Evolutionary conservation across 2,888 invertebrate genomes (phyloP).

Genomic region (Poecilobothrus nobilitatus): DNA sequence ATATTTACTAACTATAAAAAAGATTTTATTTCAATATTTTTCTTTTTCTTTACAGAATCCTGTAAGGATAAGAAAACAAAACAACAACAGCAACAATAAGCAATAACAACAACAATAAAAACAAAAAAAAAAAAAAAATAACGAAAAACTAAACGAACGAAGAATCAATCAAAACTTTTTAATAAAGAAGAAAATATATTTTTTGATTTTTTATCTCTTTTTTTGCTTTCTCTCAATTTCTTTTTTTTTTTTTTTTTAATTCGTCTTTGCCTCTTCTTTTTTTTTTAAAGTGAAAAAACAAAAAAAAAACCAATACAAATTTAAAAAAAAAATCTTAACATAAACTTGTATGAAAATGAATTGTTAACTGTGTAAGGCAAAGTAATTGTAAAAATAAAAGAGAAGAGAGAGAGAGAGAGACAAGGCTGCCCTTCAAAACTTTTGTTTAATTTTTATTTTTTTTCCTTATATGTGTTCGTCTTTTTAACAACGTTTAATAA

Average conservation of each 20-base stretch:
- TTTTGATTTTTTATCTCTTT: not conserved
- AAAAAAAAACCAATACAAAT: not conserved
- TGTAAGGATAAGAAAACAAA: not conserved
- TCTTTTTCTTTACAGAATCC: not conserved
- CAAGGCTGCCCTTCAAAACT: not conserved
- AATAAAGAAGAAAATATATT: not conserved
- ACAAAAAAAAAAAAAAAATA: no score
- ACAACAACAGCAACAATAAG: no score
- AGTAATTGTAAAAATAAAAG: not conserved
- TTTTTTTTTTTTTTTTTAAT: not conserved
- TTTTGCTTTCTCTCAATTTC: not conserved
- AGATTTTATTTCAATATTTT: not conserved
- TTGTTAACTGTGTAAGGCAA: no score
- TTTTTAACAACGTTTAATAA: not conserved
- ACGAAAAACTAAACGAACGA: no score
- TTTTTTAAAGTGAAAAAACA: not conserved
- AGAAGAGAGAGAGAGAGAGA: no score
- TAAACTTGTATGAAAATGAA: no score
- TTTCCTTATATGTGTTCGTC: not conserved
- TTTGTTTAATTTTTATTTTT: no score
- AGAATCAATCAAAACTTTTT: constrained; percentile 2
- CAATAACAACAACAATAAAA: no score
- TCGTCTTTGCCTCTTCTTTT: not conserved
- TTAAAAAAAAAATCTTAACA: not conserved
- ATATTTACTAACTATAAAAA: not conserved